phyloP scores from a whole-genome alignment of 2,888 invertebrate genomes.

The Lochmaea capreae region DNA sequence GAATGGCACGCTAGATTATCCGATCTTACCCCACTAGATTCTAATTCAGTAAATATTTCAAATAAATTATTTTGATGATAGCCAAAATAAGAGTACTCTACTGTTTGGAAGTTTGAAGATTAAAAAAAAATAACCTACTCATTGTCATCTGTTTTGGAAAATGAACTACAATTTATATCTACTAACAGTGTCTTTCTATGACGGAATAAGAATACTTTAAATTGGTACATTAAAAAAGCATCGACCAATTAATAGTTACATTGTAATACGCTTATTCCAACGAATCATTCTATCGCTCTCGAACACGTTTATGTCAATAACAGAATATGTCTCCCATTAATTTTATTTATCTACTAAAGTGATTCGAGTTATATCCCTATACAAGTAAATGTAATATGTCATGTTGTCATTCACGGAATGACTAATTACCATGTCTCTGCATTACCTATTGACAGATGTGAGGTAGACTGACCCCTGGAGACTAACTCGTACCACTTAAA shows the following conservation, averaged over 20 bases:
- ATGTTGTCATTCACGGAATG: conserved; percentile 63
- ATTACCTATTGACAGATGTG: conserved; percentile 64
- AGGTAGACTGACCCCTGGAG: conserved; percentile 59
- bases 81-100: too few species aligned
- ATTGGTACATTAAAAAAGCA: neutral
- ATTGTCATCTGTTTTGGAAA: too few species aligned
- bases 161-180: too few species aligned
- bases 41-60: too few species aligned
- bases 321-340: conserved; percentile 47
- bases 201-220: neutral
- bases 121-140: too few species aligned
- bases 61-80: too few species aligned
- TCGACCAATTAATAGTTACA: conserved; percentile 3
- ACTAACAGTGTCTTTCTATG: neutral
- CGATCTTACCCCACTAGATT: too few species aligned
- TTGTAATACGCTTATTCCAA: conserved; percentile 3
- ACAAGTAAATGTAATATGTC: conserved; percentile 62
- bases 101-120: too few species aligned
- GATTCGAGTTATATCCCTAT: conserved; percentile 48
- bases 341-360: conserved; percentile 52
- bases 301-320: conserved; percentile 29
- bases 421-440: conserved; percentile 62
- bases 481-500: conserved; percentile 54
- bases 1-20: too few species aligned
- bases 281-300: conserved; percentile 16